A percentile compares a stretch with the other conserved stretches of the same genome.
These are phyloP conservation scores for Chelon labrosus DNA, from an alignment of 2,797 vertebrate genomes.

Conservation along the genomic window DNA sequence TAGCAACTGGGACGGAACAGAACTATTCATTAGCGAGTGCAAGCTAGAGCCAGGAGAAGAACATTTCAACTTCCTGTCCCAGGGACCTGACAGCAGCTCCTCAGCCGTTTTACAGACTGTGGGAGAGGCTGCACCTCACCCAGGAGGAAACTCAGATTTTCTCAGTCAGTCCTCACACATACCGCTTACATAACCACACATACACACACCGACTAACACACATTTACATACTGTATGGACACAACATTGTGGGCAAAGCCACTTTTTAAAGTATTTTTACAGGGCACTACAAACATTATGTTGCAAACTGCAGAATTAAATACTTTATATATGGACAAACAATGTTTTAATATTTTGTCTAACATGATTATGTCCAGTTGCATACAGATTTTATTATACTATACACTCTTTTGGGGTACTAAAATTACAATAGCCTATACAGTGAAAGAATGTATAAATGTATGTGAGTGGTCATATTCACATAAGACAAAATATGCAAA, in stretches of 20 bases:
- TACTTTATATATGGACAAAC: slow-evolving; percentile 41
- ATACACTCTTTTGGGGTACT: slow-evolving; percentile 11
- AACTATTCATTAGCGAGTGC: slow-evolving; percentile 93
- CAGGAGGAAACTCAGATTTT: slow-evolving; percentile 86
- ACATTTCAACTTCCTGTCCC: slow-evolving; percentile 86
- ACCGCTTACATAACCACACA: slow-evolving; percentile 88
- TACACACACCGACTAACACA: slow-evolving; percentile 17
- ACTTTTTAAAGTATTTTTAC: slow-evolving; percentile 62
- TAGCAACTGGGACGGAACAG: slow-evolving; percentile 89
- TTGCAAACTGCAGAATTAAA: slow-evolving; percentile 42
- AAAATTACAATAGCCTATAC: slow-evolving; percentile 10
- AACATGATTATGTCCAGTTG: slow-evolving; percentile 41
- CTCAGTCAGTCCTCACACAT: slow-evolving; percentile 90
- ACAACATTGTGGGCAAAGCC: slow-evolving; percentile 29
- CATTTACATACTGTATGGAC: slow-evolving; percentile 27
- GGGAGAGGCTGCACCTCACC: slow-evolving; percentile 79
- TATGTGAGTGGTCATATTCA: slow-evolving; percentile 39
- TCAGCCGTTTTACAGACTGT: slow-evolving; percentile 90
- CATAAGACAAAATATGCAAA: slow-evolving; percentile 40
- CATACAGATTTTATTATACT: slow-evolving; percentile 25
- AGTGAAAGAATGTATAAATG: slow-evolving; percentile 15
- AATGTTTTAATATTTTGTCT: slow-evolving; percentile 41
- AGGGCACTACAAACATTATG: slow-evolving; percentile 27
- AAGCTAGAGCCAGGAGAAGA: slow-evolving; percentile 86
- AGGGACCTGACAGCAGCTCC: slow-evolving; percentile 82